Conservation (phyloP, 92 coral and sea anemone species). For the Actinernus sp. region DNA sequence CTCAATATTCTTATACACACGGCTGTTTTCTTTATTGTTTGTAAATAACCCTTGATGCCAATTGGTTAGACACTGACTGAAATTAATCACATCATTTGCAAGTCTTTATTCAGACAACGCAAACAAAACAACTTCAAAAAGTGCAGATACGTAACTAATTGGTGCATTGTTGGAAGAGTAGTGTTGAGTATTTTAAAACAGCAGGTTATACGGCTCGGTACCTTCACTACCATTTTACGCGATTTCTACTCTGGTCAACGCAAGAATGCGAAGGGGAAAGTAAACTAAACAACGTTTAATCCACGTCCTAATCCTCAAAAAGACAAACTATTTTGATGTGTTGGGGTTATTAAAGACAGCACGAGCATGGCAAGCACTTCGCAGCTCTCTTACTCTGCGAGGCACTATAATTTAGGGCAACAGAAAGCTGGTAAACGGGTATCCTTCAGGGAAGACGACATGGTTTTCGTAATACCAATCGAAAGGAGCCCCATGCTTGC, state of each 20-base stretch:
- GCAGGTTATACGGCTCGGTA: too few species aligned
- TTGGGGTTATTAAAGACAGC: too few species aligned
- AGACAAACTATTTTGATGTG: too few species aligned
- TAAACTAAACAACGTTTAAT: too few species aligned
- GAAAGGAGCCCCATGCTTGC: background rate
- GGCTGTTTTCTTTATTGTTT: background rate
- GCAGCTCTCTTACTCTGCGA: too few species aligned
- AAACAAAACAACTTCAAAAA: conserved; percentile 1
- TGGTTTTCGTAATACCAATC: conserved; percentile 15
- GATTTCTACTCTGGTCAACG: background rate
- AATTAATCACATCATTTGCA: conserved; percentile 2
- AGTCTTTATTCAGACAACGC: conserved; percentile 1
- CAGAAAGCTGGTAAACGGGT: conserved; percentile 11
- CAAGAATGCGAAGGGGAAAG: background rate
- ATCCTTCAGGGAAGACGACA: conserved; percentile 29
- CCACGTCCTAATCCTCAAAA: background rate
- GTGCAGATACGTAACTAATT: conserved; percentile 3
- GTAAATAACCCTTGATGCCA: background rate
- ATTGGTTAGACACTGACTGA: background rate
- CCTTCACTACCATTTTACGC: background rate
- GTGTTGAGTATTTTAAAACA: background rate
- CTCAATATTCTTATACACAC: background rate
- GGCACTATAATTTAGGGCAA: too few species aligned
- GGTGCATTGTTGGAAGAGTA: background rate
- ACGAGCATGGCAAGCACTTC: too few species aligned